Conservation (phyloP, 1,140 invertebrate genomes). For the Bathynomus jamesi region DNA sequence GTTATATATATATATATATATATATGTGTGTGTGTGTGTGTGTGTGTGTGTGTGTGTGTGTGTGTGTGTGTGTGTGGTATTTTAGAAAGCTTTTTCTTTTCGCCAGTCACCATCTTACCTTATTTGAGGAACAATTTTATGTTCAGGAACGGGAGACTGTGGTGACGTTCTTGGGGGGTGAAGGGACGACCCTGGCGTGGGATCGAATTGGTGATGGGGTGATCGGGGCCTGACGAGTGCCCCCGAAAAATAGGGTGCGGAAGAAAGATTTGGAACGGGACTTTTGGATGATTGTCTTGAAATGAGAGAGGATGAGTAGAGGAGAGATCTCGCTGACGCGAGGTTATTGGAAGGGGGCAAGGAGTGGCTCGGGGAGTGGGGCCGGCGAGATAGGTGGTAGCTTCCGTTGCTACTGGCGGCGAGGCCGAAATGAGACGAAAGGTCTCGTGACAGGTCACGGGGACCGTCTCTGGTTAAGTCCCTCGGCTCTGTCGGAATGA, state of each 20-base stretch:
- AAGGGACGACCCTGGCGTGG: constrained; percentile 21
- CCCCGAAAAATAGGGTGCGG: constrained; percentile 20
- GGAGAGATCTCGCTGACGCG: constrained; percentile 20
- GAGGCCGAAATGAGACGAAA: constrained; percentile 19
- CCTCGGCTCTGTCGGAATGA: background rate
- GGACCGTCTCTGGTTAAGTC: background rate
- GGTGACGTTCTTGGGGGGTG: constrained; percentile 25
- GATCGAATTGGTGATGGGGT: constrained; percentile 27
- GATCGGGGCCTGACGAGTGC: constrained; percentile 25
- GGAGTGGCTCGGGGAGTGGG: constrained; percentile 14
- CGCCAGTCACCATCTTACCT: constrained; percentile 25
- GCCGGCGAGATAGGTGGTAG: constrained; percentile 12
- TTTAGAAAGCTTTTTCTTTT: too few species aligned
- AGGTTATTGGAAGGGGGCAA: constrained; percentile 13
- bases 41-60: background rate
- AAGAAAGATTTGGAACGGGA: constrained; percentile 18
- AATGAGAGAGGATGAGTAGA: constrained; percentile 31
- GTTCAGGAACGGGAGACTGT: constrained; percentile 28
- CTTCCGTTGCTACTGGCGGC: constrained; percentile 13
- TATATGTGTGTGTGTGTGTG: too few species aligned
- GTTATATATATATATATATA: too few species aligned
- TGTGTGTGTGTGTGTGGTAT: background rate
- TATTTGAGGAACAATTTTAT: constrained; percentile 25
- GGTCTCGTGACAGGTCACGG: background rate
- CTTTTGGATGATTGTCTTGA: constrained; percentile 22